Base-by-base conservation (phyloP, 2,113 vertebrate species). In the Willisornis vidua region DNA sequence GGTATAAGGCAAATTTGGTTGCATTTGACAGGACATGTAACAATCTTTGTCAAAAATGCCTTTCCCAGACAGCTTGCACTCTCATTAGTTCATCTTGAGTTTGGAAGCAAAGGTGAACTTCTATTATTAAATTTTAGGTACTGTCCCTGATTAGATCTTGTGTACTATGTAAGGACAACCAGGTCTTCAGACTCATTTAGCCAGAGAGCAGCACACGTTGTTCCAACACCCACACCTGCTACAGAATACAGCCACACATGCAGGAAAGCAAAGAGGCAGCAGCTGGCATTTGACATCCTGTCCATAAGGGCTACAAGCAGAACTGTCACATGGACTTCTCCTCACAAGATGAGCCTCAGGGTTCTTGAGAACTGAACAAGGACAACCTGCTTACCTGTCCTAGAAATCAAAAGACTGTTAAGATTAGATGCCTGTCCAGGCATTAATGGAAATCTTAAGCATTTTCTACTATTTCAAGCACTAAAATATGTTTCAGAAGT, bases 221-320 rank as follows among this genome's bases (percentile, higher is more conserved):
- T 76, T 91, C 63, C 51, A 87, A 76, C 45, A 54, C 37, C 45
- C 61, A 75, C 45, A 81, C 48, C 61, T n/a, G 65, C 84, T 74
- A 51, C 39, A 39, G 63, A 68, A 77, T 1, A 55, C 63, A 80
- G 1, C 26, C 49, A 41, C 3, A 59, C 0, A 0, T 20, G 67
- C 29, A 11, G 45, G 48, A 76, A 9, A 26, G 51, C 15, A 0
- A 19, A 59, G 85, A 54, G 75, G 31, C 48, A 62, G 83, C 89
- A 88, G 52, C 86, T 74, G 75, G 46, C 72, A 66, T 63, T 46
- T 62, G 49, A 70, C 59, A 87, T 82, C 31, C 84, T 76, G 54
- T 39, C 77, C 41, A 5, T 18, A 58, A 62, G 20, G 31, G 25
- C 74, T 70, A 54, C 66, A 49, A 51, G 54, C 55, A 93, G 12